Evolutionary conservation across 37 sponge, comb jelly and placozoan genomes (phyloP).

Genomic region (Haliclona indistincta): DNA sequence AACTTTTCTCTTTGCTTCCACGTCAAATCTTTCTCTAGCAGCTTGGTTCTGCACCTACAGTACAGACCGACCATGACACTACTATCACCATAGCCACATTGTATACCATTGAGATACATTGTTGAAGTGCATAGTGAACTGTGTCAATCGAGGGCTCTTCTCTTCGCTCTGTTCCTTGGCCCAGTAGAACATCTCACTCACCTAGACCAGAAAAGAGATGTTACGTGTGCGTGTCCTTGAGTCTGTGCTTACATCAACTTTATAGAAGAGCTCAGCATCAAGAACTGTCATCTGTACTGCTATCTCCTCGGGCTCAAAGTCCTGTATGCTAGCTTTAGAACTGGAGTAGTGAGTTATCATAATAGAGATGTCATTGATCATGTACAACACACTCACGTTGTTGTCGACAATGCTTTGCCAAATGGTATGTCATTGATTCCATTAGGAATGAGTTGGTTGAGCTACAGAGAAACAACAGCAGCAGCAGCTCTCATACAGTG

Average conservation of each 20-base stretch:
- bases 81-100: background rate
- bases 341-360: conserved; percentile 11
- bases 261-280: conserved; percentile 79
- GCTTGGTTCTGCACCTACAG: conserved; percentile 51
- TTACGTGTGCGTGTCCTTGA: no score
- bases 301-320: conserved; percentile 54
- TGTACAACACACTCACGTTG: no score
- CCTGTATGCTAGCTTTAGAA: conserved; percentile 31
- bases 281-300: conserved; percentile 87
- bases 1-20: conserved; percentile 72
- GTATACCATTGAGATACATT: conserved; percentile 84
- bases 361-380: no score
- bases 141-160: conserved; percentile 76
- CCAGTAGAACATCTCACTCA: conserved; percentile 85
- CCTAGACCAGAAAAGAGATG: conserved; percentile 45
- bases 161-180: conserved; percentile 86
- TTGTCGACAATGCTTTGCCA: background rate
- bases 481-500: no score
- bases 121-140: conserved; percentile 94
- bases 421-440: background rate
- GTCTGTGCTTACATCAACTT: conserved; percentile 68
- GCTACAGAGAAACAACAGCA: background rate
- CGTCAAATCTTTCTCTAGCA: conserved; percentile 63
- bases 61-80: background rate
- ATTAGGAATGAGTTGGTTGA: conserved; percentile 25